Base-by-base conservation (phyloP, 2,888 invertebrate species). In the Pristionchus fissidentatus region DNA sequence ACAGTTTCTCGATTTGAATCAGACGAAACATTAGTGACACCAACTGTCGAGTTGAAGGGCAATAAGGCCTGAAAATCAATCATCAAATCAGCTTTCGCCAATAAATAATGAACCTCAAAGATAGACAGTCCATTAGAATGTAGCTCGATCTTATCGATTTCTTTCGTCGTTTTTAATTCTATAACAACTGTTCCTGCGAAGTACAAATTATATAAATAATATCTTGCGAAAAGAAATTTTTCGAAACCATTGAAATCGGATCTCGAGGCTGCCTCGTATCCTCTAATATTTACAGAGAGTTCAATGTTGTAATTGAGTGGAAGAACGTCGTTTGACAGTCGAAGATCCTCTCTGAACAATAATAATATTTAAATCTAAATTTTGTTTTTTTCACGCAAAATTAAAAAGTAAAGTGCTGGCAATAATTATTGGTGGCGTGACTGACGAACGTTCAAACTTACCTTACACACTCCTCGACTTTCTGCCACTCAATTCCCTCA, bases 191-290 rank as follows among this genome's bases (percentile, higher is more conserved):
- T 70, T 5, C 70, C 70, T 70, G 70, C 22, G 5, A 38, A 41
- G 26, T 62, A 32, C 10, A 0, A 1, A 8, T 8, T n/a, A 3
- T n/a, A n/a, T 15, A 8, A 26, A 70, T 0, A 41, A 15, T 35
- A 13, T 55, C 55, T 35, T 3, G 38, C 1, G 19, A 22, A 15
- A 8, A 41, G 15, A 22, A 1, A n/a, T n/a, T n/a, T n/a, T n/a
- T n/a, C n/a, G n/a, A n/a, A 22, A 70, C 70, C 70, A 32, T 41
- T 26, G 41, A 70, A 70, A n/a, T 70, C 70, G 1, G 70, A 70
- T 70, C 26, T 70, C n/a, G 22, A 1, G 1, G 41, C 41, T 41
- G 41, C 70, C 13, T 38, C 70, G 26, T 70, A 26, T 4, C 70
- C 70, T 70, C 70, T 70, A 3, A 70, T 41, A n/a, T 70, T 70